A percentile compares a stretch with the other conserved stretches of the same genome.
Evolutionary conservation across 2,797 vertebrate genomes (phyloP).

Genomic region (Passerculus sandwichensis): DNA sequence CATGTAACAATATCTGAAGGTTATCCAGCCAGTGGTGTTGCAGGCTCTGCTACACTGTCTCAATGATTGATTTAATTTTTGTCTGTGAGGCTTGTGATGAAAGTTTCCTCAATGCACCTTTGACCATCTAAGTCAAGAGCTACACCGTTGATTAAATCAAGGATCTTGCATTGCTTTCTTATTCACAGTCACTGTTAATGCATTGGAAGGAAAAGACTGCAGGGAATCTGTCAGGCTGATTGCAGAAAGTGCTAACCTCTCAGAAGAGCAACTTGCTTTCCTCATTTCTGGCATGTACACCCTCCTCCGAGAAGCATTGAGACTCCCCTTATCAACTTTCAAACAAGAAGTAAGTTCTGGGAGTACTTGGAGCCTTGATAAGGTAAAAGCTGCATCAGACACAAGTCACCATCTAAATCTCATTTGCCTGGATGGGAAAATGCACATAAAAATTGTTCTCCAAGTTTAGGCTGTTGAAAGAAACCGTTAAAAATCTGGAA

Average conservation of each 20-base stretch:
- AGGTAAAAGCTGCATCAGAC: background rate
- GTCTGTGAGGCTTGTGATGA: background rate
- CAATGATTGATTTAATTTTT: background rate
- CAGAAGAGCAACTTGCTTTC: constrained; percentile 82
- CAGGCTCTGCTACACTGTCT: background rate
- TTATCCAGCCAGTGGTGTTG: background rate
- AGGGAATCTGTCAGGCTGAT: constrained; percentile 77
- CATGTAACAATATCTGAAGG: background rate
- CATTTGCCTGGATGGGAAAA: background rate
- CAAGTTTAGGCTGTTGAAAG: background rate
- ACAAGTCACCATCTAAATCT: background rate
- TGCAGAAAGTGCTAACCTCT: constrained; percentile 74
- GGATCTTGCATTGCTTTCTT: background rate
- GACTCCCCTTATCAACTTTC: constrained; percentile 80
- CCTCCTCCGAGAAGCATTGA: constrained; percentile 83
- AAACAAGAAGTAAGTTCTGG: constrained; percentile 82
- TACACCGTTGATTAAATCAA: background rate
- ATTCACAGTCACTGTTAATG: constrained; percentile 81
- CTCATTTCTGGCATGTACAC: constrained; percentile 84
- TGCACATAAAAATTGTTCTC: background rate
- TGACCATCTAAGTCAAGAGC: background rate
- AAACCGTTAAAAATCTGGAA: background rate
- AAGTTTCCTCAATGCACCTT: background rate
- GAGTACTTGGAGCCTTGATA: background rate
- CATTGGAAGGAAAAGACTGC: constrained; percentile 85